These are phyloP conservation scores for Hippocampus kuda DNA, from an alignment of 2,797 vertebrate species.

Conservation along the genomic window DNA sequence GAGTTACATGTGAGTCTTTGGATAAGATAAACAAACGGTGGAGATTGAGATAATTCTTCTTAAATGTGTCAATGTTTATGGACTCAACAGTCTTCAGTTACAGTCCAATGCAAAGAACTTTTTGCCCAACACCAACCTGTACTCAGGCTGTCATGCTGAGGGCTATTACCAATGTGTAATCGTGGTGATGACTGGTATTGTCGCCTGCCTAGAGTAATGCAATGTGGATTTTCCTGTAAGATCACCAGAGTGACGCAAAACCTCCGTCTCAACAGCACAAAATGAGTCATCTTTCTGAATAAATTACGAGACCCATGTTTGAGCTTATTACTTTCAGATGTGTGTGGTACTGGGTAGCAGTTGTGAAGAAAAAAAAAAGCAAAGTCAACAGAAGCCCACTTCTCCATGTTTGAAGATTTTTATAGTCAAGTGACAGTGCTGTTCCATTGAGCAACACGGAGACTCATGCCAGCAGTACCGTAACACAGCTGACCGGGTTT, in stretches of 20 bases:
- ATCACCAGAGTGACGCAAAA: constrained; percentile 65
- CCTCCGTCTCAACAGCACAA: constrained; percentile 52
- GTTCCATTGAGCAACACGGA: not conserved
- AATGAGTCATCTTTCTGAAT: constrained; percentile 61
- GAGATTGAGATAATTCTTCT: constrained; percentile 6
- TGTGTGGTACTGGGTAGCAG: not conserved
- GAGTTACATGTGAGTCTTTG: constrained; percentile 14
- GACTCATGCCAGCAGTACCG: not conserved
- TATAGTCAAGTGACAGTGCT: not conserved
- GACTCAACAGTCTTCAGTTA: constrained; percentile 7
- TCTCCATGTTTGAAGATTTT: not conserved
- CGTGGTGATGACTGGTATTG: constrained; percentile 58
- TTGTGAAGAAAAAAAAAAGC: not conserved
- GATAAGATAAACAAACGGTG: constrained; percentile 10
- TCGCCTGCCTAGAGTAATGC: constrained; percentile 58
- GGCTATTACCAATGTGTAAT: constrained; percentile 43
- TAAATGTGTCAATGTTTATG: constrained; percentile 2
- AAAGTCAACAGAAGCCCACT: not conserved
- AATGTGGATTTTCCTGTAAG: constrained; percentile 76
- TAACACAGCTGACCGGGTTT: not conserved
- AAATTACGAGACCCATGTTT: constrained; percentile 11
- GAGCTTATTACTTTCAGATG: constrained; percentile 7
- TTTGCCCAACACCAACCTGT: constrained; percentile 9
- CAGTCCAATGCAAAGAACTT: not conserved
- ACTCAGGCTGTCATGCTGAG: constrained; percentile 38